Evolutionary conservation across 2,888 invertebrate genomes (phyloP), one percentile per base, ranked within the genome.

Genomic region (Germaria angustata): DNA sequence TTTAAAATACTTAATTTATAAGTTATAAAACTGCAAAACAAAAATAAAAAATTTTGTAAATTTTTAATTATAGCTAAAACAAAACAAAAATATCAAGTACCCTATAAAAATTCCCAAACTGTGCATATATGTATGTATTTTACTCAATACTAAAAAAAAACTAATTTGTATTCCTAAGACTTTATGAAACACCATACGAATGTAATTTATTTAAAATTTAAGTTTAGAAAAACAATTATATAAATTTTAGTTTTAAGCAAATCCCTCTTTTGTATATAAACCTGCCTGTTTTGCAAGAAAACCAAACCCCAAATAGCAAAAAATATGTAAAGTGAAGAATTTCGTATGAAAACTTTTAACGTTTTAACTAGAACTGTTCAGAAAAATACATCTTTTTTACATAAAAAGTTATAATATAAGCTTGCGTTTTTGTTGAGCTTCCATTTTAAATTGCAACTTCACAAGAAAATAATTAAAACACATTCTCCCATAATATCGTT

Each of bases 381-480:
- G 53, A 63, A 71, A n/a, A n/a, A n/a, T n/a, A 59, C 24, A 46
- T n/a, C 46, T 75, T 69, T 81, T 75, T 84, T 75, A 59, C 32
- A 75, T 61, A 81, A 78, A 71, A 59, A 61, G 55, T 61, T 75
- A 78, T 75, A 75, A 46, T 24, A 68, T 41, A 77, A 87, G 90
- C 90, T 90, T 90, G 90, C 90, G 90, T 90, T 90, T 90, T 90
- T 90, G 90, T 89, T 90, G 90, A 90, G 90, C 91, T 90, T 85
- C 51, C 84, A 85, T 79, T 51, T 71, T 79, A 79, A 76, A 71
- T 34, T 44, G 17, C 44, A 53, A 44, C 34, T 59, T 22, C 32
- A 72, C 17, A 59, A 46, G 1, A 51, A 24, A 73, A 34, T 22
- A 63, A 71, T 36, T 55, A 3, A 53, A 11, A 49, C 6, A 17